phyloP scores from a whole-genome alignment of 2,797 vertebrate genomes.

The Pangasius larnaudii region DNA sequence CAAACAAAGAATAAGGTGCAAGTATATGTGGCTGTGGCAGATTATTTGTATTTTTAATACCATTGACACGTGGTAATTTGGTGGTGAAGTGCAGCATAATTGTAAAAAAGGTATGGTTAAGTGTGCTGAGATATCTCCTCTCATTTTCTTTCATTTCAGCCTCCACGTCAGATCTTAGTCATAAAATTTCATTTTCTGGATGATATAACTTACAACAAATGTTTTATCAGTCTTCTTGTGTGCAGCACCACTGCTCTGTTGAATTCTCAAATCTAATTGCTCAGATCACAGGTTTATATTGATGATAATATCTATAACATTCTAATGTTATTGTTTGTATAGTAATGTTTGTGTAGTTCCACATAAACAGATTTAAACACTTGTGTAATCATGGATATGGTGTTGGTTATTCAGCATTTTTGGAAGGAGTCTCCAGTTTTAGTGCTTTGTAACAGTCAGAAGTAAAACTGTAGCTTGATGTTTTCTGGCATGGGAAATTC shows the following conservation, averaged over 20 bases:
- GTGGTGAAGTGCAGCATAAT: no score
- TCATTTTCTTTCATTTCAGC: neutral
- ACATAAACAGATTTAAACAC: neutral
- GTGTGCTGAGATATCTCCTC: neutral
- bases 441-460: neutral
- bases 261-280: neutral
- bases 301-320: neutral
- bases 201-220: neutral
- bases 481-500: neutral
- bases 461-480: neutral
- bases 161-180: neutral
- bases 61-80: neutral
- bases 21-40: neutral
- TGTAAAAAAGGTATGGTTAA: neutral
- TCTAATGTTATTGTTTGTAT: neutral
- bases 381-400: neutral
- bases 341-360: neutral
- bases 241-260: neutral
- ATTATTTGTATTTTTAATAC: no score
- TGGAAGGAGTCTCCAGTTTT: neutral
- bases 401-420: neutral
- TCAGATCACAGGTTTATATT: neutral
- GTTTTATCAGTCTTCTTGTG: neutral
- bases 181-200: neutral
- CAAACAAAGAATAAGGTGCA: slow-evolving; percentile 2